Evolutionary conservation across 2,113 vertebrate genomes (phyloP).

Genomic region (Bambusicola thoracicus): DNA sequence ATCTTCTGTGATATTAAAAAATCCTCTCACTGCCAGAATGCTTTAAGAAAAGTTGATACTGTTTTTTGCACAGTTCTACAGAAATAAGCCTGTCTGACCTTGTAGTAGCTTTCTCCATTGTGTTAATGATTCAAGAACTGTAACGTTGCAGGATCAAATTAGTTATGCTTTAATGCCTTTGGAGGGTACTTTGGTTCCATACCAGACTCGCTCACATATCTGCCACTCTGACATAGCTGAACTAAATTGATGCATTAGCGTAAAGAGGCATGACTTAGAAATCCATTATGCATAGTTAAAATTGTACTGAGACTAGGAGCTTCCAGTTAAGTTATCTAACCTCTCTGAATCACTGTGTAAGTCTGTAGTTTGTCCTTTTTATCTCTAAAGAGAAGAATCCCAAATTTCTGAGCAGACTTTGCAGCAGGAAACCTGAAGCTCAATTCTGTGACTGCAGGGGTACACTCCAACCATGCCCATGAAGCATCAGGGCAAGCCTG

Average conservation of each 20-base stretch:
- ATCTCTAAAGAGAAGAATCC: neutral
- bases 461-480: rapidly evolving
- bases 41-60: neutral
- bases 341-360: rapidly evolving
- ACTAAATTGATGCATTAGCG: neutral
- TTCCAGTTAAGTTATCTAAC: neutral
- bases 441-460: rapidly evolving
- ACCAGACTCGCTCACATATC: neutral
- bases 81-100: neutral
- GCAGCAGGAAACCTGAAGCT: neutral
- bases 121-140: conserved; percentile 52
- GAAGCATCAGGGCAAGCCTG: neutral
- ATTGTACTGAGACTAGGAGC: neutral
- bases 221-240: neutral
- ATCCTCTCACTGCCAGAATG: neutral
- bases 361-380: neutral
- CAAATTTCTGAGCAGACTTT: neutral
- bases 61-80: neutral
- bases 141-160: conserved; percentile 21
- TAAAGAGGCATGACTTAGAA: neutral
- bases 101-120: neutral
- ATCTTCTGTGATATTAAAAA: neutral
- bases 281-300: neutral
- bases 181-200: neutral
- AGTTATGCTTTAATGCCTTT: conserved; percentile 34